phyloP scores from a whole-genome alignment of 1,140 invertebrate genomes.

The Ips typographus region DNA sequence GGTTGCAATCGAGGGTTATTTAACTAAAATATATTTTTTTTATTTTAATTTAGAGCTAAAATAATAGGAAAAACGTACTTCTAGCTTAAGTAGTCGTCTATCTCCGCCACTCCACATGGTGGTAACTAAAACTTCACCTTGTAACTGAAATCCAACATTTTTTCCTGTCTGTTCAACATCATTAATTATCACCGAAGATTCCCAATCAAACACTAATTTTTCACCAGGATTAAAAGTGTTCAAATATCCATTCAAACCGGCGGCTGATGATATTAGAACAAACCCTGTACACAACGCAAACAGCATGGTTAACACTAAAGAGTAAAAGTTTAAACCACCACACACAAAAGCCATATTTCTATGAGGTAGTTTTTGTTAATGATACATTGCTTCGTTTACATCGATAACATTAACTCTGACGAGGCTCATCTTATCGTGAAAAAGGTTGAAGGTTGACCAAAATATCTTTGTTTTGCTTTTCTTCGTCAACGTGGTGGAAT shows the following conservation, averaged over 20 bases:
- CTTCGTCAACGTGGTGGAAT: too few relatives aligned
- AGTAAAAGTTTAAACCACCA: conserved; percentile 25
- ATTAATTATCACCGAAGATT: conserved; percentile 57
- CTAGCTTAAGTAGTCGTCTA: conserved; percentile 53
- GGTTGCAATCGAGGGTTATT: background rate
- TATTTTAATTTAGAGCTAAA: background rate
- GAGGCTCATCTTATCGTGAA: conserved; percentile 1
- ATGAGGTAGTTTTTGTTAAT: background rate
- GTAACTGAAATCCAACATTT: conserved; percentile 62
- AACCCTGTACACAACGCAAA: conserved; percentile 42
- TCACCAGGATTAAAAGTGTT: conserved; percentile 50
- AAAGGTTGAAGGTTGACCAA: conserved; percentile 7
- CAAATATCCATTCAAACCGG: conserved; percentile 36
- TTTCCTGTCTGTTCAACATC: conserved; percentile 54
- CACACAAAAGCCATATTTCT: conserved; percentile 1
- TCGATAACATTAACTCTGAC: background rate
- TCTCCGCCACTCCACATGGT: conserved; percentile 56
- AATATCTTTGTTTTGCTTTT: too few relatives aligned
- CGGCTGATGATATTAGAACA: conserved; percentile 50
- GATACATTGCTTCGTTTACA: background rate
- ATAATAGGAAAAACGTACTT: conserved; percentile 47
- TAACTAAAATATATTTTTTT: conserved; percentile 5
- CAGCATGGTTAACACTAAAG: conserved; percentile 37
- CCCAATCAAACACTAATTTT: conserved; percentile 52
- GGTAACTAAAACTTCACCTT: conserved; percentile 54